Evolutionary conservation across 2,797 vertebrate species (phyloP), one percentile per base, ranked within the genome.

Genomic region (Peromyscus aztecus): DNA sequence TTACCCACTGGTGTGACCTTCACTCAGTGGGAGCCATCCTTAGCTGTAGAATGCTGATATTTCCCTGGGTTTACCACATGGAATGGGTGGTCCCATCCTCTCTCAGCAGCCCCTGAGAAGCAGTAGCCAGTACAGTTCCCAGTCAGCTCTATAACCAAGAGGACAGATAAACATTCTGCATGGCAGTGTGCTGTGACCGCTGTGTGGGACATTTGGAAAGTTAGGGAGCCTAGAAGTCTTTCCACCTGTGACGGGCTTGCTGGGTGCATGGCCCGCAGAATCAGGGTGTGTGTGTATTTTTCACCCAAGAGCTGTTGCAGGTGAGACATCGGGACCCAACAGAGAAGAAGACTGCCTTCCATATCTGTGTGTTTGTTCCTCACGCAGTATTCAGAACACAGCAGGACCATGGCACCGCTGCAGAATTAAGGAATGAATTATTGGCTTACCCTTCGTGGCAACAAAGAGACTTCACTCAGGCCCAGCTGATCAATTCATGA

Each of bases 341-440:
- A 46, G 24, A 2, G 29, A 31, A 34, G 61, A 21, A 61, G 49
- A 17, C 57, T 0, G 3, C 16, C 67, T 27, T 1, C 0, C 4
- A 16, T 19, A 0, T 4, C 75, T n/a, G 14, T 0, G 10, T 40
- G 31, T 31, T 0, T 1, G 34, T 40, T 49, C 59, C 29, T 61
- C 8, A 5, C 3, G 12, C 6, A 13, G 29, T 4, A 29, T 27
- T 83, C 19, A 13, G 37, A 2, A 34, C 43, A 11, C 21, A 0
- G 78, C 2, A 23, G 14, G 10, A 10, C 9, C n/a, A 11, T 0
- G 0, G 6, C 2, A 4, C 13, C 0, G 2, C 12, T 6, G n/a
- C 40, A 11, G 55, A 46, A 52, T 43, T 2, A 12, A 29, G 19
- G 85, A n/a, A 49, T 0, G 46, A 73, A 69, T 0, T n/a, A 40